Percentiles rank a stretch among this genome's conserved stretches.
Conservation (phyloP, 2,113 vertebrate genomes). For the Pangasianodon gigas region DNA sequence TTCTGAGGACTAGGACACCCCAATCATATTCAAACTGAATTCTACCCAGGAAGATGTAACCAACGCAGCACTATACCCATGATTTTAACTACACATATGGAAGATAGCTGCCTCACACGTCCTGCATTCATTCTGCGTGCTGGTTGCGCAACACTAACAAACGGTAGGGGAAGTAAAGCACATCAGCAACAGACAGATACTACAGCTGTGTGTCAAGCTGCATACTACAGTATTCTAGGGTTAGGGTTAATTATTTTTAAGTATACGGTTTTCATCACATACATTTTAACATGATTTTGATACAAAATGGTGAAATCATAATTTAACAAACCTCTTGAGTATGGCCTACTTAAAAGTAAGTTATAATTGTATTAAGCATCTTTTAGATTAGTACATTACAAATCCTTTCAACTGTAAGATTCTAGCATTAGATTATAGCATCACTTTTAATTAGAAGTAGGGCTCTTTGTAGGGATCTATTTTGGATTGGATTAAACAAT, state of each 20-base stretch:
- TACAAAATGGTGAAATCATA: background rate
- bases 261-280: background rate
- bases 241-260: background rate
- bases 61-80: too few species aligned
- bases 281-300: too few species aligned
- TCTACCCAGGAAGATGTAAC: background rate
- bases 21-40: background rate
- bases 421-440: background rate
- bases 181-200: background rate
- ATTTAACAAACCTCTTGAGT: background rate
- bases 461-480: too few species aligned
- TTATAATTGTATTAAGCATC: background rate
- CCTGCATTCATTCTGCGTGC: background rate
- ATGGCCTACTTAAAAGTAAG: background rate
- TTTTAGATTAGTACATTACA: background rate
- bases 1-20: background rate
- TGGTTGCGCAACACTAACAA: background rate
- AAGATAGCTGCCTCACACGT: background rate
- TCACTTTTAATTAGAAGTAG: too few species aligned
- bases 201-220: background rate
- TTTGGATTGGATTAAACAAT: too few species aligned
- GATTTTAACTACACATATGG: background rate
- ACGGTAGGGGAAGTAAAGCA: background rate
- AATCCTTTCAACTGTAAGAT: background rate
- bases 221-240: background rate